Evolutionary conservation across 2,113 vertebrate species (phyloP), one percentile per base, ranked within the genome.

Genomic region (Trogon surrucura): DNA sequence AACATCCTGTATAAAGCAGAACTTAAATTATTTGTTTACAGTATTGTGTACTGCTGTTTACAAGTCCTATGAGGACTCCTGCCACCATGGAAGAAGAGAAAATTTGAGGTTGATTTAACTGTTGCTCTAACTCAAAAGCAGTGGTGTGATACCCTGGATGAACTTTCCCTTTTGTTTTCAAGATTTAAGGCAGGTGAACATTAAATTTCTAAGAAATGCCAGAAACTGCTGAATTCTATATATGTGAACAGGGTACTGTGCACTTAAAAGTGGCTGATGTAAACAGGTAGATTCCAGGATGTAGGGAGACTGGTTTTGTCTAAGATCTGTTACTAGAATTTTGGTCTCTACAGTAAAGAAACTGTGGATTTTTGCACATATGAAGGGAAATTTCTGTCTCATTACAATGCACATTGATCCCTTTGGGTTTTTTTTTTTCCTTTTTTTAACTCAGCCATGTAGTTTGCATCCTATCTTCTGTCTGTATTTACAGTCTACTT

Each of bases 11-110:
- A 97, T 97, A 94, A 97, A 97, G 93, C 79, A 96, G 95, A 97
- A 97, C 94, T 97, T 96, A 95, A 97, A 93, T 97, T 97, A 96
- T 95, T 93, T 97, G 98, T 98, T 98, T 98, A 98, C 98, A 98
- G 98, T 98, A 98, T 98, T 98, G 97, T 98, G 97, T 98, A 98
- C 96, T 96, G 92, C 98, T 98, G 98, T 98, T 98, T 98, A 98
- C 98, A 98, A 97, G 95, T 97, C 97, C 97, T 93, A 61, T 96
- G 94, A 96, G 97, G 98, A 97, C 97, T 97, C 97, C 97, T 98
- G 97, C 97, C 96, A 84, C 93, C 85, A 29, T 85, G 89, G 96
- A 95, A 96, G 93, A 97, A 94, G 96, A 96, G 93, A 88, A 69
- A 51, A 95, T 93, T 86, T 64, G 85, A 85, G 60, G 81, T 96